phyloP scores from a whole-genome alignment of 2,797 vertebrate genomes.

The Enteromius trimaculatus region DNA sequence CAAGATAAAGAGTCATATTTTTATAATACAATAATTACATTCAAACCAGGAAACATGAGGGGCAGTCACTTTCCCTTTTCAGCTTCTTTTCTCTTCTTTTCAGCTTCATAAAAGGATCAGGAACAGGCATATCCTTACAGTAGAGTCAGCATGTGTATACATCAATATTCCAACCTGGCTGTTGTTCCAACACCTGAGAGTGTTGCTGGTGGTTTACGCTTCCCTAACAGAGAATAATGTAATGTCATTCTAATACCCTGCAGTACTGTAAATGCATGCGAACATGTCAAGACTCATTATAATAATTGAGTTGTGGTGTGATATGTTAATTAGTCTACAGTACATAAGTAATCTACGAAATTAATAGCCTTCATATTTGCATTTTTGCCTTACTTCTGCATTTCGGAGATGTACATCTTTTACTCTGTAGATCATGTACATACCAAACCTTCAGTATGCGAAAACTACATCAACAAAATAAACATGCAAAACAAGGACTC shows the following conservation, averaged over 20 bases:
- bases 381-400: conserved; percentile 12
- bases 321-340: not conserved
- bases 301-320: not conserved
- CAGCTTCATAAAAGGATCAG: conserved; percentile 33
- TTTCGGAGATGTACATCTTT: conserved; percentile 1
- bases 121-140: not conserved
- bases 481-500: conserved; percentile 11
- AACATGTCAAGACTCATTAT: not conserved
- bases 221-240: conserved; percentile 12
- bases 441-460: not conserved
- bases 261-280: conserved; percentile 9
- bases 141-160: not conserved
- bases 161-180: not conserved
- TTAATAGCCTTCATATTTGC: conserved; percentile 16
- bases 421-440: conserved; percentile 6
- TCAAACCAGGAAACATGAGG: not conserved
- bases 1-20: conserved; percentile 15
- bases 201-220: conserved; percentile 4
- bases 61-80: conserved; percentile 22
- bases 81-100: conserved; percentile 40
- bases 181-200: not conserved
- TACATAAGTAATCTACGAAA: not conserved
- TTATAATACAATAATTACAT: not conserved
- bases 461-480: too few relatives aligned
- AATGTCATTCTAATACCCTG: conserved; percentile 1